Percentiles rank a stretch among this genome's conserved stretches.
Evolutionary conservation across 2,797 vertebrate species (phyloP).

Genomic region (Platyrinchus mystaceus): DNA sequence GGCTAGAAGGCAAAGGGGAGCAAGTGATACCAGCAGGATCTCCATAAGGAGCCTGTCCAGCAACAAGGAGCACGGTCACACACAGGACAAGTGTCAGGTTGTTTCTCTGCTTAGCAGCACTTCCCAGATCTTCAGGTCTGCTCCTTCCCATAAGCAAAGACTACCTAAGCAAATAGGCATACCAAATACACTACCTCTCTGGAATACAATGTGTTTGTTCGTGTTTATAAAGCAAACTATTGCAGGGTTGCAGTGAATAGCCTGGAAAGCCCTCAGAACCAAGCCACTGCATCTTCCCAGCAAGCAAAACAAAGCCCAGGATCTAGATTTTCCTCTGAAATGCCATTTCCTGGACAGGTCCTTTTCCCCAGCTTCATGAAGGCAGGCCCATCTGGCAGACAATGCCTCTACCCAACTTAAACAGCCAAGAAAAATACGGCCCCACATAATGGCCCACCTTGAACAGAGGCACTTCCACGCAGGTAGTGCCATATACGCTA

Average conservation of each 20-base stretch:
- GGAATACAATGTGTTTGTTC: background rate
- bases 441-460: background rate
- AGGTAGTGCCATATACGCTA: background rate
- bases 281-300: background rate
- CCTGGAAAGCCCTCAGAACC: background rate
- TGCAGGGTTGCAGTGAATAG: background rate
- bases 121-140: background rate
- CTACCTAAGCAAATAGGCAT: background rate
- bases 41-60: fast-evolving
- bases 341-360: background rate
- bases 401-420: background rate
- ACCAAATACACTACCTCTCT: background rate
- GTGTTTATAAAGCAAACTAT: background rate
- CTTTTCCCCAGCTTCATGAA: fast-evolving
- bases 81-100: background rate
- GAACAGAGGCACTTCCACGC: background rate
- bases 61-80: fast-evolving
- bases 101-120: background rate
- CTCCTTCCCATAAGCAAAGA: background rate
- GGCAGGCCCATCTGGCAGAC: background rate
- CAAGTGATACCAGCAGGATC: fast-evolving
- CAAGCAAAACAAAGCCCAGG: background rate
- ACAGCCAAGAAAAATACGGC: fast-evolving
- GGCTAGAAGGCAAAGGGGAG: background rate
- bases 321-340: background rate